Evolutionary conservation across 2,888 invertebrate genomes (phyloP), one percentile per base, ranked within the genome.

Genomic region (Stegana nigrithorax): DNA sequence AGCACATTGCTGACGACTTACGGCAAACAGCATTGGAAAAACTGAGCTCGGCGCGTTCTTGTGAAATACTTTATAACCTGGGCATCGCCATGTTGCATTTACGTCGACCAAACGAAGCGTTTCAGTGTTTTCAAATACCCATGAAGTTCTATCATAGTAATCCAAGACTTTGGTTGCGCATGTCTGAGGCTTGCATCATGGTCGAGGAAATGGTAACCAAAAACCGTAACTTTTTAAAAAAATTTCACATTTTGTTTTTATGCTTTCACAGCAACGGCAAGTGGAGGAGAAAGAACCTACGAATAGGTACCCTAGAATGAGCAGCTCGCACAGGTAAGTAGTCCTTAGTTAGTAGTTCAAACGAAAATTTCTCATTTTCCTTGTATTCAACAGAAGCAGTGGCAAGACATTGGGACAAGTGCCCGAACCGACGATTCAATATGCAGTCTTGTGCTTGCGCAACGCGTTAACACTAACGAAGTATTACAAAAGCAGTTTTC

Each of bases 141-240:
- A 91, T 95, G 0, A 91, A 95, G 68, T 90, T 93, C 63, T 94
- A 93, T 78, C 94, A 94, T 66, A 92, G 92, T 73, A 97, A 96
- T 85, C 93, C 97, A 3, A 88, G 94, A 61, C 88, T 98, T 42
- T 98, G 98, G 97, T 87, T 96, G 62, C 89, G 97, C 73, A 87
- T 98, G 75, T 96, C 97, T 0, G 98, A 98, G 85, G 96, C 97
- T 81, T 96, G 96, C 83, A 93, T 96, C 47, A 90, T 87, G 85
- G 83, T 86, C n/a, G 86, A 88, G 69, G 88, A 88, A 82, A 84
- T 85, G 77, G 88, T 88, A 76, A 77, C 76, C 61, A 26, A 10
- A 47, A 23, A 44, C 5, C 6, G 23, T 6, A 26, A 21, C 12
- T 26, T 2, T 21, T 56, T 60, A 44, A 2, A 42, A 42, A 14